Conservation (phyloP, 2,113 vertebrate species). For the Lasiurus cinereus region DNA sequence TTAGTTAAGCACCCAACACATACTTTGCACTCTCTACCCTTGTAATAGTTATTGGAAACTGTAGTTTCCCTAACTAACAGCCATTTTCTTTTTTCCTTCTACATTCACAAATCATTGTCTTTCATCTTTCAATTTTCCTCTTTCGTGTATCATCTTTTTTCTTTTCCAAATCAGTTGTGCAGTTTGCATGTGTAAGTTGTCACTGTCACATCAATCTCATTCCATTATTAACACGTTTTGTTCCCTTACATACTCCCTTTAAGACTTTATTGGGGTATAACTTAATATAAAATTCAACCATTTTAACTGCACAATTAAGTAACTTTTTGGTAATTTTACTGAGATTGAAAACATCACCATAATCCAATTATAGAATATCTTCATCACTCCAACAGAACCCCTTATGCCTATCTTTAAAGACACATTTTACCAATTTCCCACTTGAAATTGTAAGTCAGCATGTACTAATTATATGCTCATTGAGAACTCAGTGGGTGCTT, state of each 20-base stretch:
- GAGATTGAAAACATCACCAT: neutral
- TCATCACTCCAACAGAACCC: neutral
- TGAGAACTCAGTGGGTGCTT: neutral
- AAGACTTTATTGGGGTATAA: neutral
- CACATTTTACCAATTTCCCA: neutral
- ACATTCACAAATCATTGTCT: neutral
- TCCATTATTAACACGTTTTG: neutral
- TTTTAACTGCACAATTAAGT: neutral
- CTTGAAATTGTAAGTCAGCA: constrained; percentile 13
- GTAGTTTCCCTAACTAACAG: neutral
- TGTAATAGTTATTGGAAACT: neutral
- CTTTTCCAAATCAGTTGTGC: neutral
- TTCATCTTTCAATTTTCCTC: neutral
- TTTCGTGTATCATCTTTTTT: neutral
- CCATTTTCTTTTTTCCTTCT: neutral
- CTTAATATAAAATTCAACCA: neutral
- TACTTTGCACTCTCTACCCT: neutral
- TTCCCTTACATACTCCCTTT: neutral
- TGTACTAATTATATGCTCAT: neutral
- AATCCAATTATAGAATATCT: constrained; percentile 7
- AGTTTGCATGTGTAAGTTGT: neutral
- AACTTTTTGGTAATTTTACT: constrained; percentile 28
- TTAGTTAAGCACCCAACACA: neutral
- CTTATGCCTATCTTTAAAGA: neutral
- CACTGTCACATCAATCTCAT: neutral